Percentiles rank a stretch among this genome's conserved stretches.
These are phyloP conservation scores for Galerucella nymphaeae DNA, from an alignment of 2,888 invertebrate genomes.

Conservation along the genomic window DNA sequence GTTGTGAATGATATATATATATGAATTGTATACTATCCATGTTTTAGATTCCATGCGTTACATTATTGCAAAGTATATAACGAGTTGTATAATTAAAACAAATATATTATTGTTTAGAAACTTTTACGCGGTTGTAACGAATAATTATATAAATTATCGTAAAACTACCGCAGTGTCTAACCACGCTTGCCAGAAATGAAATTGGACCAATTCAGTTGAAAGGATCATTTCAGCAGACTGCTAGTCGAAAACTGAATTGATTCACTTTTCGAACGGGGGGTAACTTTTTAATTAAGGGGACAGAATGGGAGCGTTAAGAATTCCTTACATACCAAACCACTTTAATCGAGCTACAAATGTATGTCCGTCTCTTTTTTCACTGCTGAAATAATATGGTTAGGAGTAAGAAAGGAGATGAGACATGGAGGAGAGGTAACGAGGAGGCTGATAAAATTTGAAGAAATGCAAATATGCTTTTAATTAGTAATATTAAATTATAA, in stretches of 20 bases:
- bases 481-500: constrained; percentile 64
- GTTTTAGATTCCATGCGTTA: no score
- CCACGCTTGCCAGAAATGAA: constrained; percentile 60
- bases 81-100: constrained; percentile 40
- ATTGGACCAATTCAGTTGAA: constrained; percentile 52
- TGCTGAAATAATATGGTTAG: constrained; percentile 5
- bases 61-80: neutral
- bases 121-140: constrained; percentile 39
- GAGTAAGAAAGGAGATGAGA: constrained; percentile 41
- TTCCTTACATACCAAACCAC: constrained; percentile 62
- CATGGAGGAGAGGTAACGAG: constrained; percentile 54
- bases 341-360: constrained; percentile 62
- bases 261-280: constrained; percentile 57
- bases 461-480: constrained; percentile 64
- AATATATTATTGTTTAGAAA: constrained; percentile 48
- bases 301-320: constrained; percentile 65
- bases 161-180: constrained; percentile 63
- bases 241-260: constrained; percentile 44
- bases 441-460: constrained; percentile 51
- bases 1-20: no score
- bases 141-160: constrained; percentile 62
- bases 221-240: constrained; percentile 17
- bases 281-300: constrained; percentile 66
- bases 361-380: constrained; percentile 50
- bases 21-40: no score